Percentiles rank a stretch among this genome's conserved stretches.
Evolutionary conservation across 2,888 invertebrate species (phyloP).

Genomic region (Plebejus argus): DNA sequence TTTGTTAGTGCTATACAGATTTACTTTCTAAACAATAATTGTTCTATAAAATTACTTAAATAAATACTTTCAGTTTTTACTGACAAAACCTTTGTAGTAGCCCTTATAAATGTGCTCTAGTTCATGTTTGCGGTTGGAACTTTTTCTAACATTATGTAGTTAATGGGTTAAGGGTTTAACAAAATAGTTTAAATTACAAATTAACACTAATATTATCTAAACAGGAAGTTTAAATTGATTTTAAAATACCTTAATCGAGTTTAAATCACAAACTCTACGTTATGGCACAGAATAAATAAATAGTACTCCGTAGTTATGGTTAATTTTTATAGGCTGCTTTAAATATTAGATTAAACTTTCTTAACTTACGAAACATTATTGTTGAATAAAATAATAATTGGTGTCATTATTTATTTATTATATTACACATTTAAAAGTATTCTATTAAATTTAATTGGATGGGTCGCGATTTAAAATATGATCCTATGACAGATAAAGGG

Average conservation of each 20-base stretch:
- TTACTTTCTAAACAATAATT: neutral
- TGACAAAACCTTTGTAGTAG: neutral
- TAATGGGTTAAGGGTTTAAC: conserved; percentile 12
- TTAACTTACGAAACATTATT: neutral
- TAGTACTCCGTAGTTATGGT: too few species aligned
- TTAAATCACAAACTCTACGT: neutral
- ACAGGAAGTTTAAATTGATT: neutral
- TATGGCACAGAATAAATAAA: too few species aligned
- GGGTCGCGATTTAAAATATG: too few species aligned
- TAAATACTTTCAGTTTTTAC: neutral
- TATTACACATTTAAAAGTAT: neutral
- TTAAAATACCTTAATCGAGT: neutral
- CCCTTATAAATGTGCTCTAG: conserved; percentile 13
- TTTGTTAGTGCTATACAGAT: neutral
- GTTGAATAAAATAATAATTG: neutral
- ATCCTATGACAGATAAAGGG: neutral
- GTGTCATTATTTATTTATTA: neutral
- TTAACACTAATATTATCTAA: neutral
- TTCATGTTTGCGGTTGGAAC: neutral
- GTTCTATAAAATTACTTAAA: neutral
- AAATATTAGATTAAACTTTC: conserved; percentile 2
- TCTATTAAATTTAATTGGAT: too few species aligned
- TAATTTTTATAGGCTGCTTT: neutral
- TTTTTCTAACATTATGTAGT: conserved; percentile 7
- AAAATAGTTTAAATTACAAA: neutral